A percentile compares a stretch with the other conserved stretches of the same genome.
Evolutionary conservation across 2,888 invertebrate genomes (phyloP).

Genomic region (Cerastis leucographa): DNA sequence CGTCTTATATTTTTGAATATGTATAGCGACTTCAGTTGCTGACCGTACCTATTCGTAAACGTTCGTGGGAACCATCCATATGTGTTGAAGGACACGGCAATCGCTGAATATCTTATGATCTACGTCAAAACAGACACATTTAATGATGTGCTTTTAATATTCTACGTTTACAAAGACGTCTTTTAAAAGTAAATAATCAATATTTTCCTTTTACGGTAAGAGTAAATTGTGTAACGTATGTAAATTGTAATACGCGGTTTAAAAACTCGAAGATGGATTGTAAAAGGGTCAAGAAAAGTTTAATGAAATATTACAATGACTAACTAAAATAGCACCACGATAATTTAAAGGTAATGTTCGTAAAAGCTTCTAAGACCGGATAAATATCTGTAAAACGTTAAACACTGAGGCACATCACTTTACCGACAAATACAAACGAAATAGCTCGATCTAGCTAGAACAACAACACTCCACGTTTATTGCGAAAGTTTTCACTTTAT

Average conservation of each 20-base stretch:
- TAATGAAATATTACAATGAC: not conserved
- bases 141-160: constrained; percentile 33
- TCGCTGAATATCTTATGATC: constrained; percentile 70
- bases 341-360: constrained; percentile 11
- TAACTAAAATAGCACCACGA: not conserved
- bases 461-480: constrained; percentile 73
- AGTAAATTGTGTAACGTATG: not conserved
- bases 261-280: not conserved
- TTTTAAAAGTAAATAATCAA: constrained; percentile 8
- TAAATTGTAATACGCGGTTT: not conserved
- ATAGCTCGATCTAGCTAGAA: constrained; percentile 56
- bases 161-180: constrained; percentile 18
- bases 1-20: too few relatives aligned
- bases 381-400: constrained; percentile 33
- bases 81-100: constrained; percentile 68
- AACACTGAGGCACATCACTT: constrained; percentile 21
- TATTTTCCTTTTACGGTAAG: not conserved
- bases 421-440: constrained; percentile 48
- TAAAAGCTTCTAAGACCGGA: constrained; percentile 28
- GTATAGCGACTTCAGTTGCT: too few relatives aligned
- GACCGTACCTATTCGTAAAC: too few relatives aligned
- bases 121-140: constrained; percentile 38
- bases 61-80: constrained; percentile 68
- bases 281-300: not conserved
- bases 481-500: constrained; percentile 72